Conservation (phyloP, 2,797 vertebrate species). For the Xenops minutus region DNA sequence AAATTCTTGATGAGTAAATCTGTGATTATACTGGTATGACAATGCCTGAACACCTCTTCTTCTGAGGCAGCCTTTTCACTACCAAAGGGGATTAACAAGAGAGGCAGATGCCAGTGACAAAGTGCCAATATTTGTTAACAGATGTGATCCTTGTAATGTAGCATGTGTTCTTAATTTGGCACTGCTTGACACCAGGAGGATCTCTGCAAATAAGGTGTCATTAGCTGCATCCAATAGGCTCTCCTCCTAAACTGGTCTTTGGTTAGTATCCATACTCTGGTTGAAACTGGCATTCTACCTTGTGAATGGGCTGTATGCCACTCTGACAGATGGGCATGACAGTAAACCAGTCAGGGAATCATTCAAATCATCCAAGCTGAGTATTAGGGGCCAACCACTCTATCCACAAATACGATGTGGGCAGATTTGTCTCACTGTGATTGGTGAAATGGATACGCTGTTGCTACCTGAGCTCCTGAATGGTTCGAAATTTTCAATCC, state of each 20-base stretch:
- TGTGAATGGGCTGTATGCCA: slow-evolving; percentile 69
- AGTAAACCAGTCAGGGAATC: slow-evolving; percentile 65
- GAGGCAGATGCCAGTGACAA: slow-evolving; percentile 57
- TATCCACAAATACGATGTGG: slow-evolving; percentile 35
- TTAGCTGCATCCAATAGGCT: slow-evolving; percentile 41
- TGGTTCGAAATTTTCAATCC: not conserved
- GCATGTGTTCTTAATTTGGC: slow-evolving; percentile 69
- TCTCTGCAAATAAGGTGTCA: slow-evolving; percentile 67
- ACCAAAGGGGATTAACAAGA: slow-evolving; percentile 50
- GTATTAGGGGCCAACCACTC: slow-evolving; percentile 47
- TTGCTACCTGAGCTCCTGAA: not conserved
- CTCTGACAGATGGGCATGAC: slow-evolving; percentile 73
- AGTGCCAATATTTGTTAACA: slow-evolving; percentile 62
- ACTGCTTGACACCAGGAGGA: slow-evolving; percentile 61
- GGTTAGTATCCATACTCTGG: slow-evolving; percentile 29
- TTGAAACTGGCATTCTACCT: slow-evolving; percentile 62
- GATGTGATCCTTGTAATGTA: slow-evolving; percentile 55
- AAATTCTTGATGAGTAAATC: slow-evolving; percentile 6
- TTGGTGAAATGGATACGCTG: not conserved
- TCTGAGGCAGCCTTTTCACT: slow-evolving; percentile 38
- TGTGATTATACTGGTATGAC: not conserved
- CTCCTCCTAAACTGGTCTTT: slow-evolving; percentile 46
- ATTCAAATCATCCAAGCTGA: slow-evolving; percentile 65
- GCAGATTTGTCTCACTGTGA: not conserved
- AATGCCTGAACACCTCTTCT: not conserved